Conservation (phyloP, 2,888 invertebrate species). For the Hirtodrosophila alboralis region DNA sequence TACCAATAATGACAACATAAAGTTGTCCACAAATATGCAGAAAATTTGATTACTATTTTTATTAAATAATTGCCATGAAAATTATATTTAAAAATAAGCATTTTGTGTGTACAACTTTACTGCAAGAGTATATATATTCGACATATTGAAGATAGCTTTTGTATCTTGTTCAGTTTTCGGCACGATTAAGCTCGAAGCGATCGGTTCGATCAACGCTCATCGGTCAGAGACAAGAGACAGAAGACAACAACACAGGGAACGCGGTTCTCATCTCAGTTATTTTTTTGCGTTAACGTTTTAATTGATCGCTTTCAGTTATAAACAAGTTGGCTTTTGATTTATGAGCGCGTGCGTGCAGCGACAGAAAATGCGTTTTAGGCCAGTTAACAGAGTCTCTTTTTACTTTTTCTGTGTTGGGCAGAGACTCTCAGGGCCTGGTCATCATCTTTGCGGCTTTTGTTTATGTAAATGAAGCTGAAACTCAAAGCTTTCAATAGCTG, state of each 20-base stretch:
- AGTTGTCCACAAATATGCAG: too few species aligned
- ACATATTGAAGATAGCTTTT: too few species aligned
- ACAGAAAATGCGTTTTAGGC: slow-evolving; percentile 75
- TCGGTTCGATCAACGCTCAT: slow-evolving; percentile 56
- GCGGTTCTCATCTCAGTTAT: slow-evolving; percentile 45
- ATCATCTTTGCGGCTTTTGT: slow-evolving; percentile 53
- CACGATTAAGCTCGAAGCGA: slow-evolving; percentile 64
- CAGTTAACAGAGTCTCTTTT: slow-evolving; percentile 63
- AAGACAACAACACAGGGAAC: slow-evolving; percentile 11
- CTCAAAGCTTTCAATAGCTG: slow-evolving; percentile 69
- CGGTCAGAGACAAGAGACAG: slow-evolving; percentile 35
- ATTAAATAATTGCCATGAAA: too few species aligned
- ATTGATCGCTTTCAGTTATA: slow-evolving; percentile 78
- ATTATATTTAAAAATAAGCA: too few species aligned
- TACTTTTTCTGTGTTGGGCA: slow-evolving; percentile 3
- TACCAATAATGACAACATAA: too few species aligned
- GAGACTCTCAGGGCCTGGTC: slow-evolving; percentile 9
- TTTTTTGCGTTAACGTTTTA: slow-evolving; percentile 79
- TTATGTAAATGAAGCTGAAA: slow-evolving; percentile 70
- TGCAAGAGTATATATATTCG: too few species aligned
- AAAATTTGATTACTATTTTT: too few species aligned
- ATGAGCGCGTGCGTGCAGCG: slow-evolving; percentile 77
- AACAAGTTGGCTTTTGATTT: slow-evolving; percentile 78
- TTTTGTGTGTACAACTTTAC: too few species aligned
- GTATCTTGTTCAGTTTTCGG: slow-evolving; percentile 66